These are phyloP conservation scores for Narcine bancroftii DNA, from an alignment of 2,113 vertebrate genomes.

Conservation along the genomic window DNA sequence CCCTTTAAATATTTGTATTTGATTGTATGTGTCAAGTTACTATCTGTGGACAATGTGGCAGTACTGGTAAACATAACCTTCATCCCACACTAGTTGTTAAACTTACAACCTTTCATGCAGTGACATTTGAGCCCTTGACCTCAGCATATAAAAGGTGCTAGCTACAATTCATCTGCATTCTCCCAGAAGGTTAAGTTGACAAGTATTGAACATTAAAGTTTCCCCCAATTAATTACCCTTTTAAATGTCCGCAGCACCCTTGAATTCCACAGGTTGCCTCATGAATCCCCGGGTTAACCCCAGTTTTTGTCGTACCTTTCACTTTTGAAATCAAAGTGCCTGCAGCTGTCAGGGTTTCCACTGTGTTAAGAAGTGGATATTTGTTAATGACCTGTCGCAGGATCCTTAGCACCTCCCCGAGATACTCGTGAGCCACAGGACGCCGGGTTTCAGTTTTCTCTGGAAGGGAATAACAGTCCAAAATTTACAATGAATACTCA, in stretches of 20 bases:
- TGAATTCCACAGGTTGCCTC: not conserved
- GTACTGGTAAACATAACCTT: not conserved
- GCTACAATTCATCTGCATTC: not conserved
- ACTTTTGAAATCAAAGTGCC: slow-evolving; percentile 89
- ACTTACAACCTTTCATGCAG: slow-evolving; percentile 7
- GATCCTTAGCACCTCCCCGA: slow-evolving; percentile 79
- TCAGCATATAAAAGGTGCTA: not conserved
- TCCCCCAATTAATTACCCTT: not conserved
- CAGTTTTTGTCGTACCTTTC: slow-evolving; percentile 67
- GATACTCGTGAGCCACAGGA: slow-evolving; percentile 75
- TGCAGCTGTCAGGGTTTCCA: slow-evolving; percentile 85
- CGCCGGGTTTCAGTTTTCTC: slow-evolving; percentile 68
- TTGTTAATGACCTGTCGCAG: slow-evolving; percentile 80
- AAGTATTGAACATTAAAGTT: not conserved
- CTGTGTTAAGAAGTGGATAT: slow-evolving; percentile 85
- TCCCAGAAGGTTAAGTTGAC: not conserved
- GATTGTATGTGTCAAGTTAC: not conserved
- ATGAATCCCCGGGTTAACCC: not conserved
- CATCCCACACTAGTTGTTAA: not conserved
- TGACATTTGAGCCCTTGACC: slow-evolving; percentile 7
- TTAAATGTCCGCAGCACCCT: not conserved
- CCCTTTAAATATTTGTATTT: not conserved
- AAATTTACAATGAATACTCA: not conserved
- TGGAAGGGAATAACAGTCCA: slow-evolving; percentile 43
- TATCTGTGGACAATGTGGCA: not conserved